Conservation (phyloP, 2,888 invertebrate genomes). For the Rhagonycha fulva region DNA sequence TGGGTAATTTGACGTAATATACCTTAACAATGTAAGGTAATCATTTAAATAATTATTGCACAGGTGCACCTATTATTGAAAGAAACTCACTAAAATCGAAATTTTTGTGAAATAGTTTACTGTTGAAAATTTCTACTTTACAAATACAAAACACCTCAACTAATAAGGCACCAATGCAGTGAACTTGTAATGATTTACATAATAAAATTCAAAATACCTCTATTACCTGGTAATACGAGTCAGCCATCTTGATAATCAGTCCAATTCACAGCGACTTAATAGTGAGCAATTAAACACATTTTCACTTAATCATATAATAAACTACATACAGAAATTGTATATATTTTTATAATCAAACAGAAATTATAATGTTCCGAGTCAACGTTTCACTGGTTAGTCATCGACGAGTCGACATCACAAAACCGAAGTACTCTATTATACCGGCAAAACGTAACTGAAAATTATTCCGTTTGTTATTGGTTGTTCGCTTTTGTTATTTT, state of each 20-base stretch:
- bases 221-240: constrained; percentile 69
- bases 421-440: constrained; percentile 39
- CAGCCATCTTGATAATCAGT: constrained; percentile 62
- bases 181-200: neutral
- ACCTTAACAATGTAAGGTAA: neutral
- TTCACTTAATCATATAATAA: neutral
- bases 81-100: neutral
- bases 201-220: constrained; percentile 21
- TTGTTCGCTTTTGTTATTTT: neutral
- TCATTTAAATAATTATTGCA: neutral
- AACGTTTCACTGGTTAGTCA: neutral
- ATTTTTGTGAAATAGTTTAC: neutral
- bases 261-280: constrained; percentile 41
- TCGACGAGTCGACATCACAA: constrained; percentile 16
- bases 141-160: neutral
- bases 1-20: neutral
- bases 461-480: neutral
- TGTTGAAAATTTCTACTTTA: neutral
- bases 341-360: neutral
- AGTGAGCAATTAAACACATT: neutral
- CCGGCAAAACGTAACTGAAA: constrained; percentile 33
- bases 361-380: constrained; percentile 1
- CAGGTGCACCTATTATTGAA: neutral
- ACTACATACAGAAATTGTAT: neutral
- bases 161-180: neutral